Base-by-base conservation (phyloP, 2,888 invertebrate genomes). In the Phasia obesa region DNA sequence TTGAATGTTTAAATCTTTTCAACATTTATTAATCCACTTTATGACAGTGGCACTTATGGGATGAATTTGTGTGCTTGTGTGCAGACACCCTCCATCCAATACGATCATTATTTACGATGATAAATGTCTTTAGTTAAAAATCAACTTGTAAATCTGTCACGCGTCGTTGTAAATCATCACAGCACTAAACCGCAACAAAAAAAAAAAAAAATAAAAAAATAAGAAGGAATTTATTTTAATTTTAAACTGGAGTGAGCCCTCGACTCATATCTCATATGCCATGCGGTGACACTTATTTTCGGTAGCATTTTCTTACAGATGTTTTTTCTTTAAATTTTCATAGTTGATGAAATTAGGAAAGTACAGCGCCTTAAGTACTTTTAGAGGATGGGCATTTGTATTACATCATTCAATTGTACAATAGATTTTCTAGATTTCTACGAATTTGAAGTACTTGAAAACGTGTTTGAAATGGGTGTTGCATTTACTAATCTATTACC, bases 61-160 rank as follows among this genome's bases (percentile, higher is more conserved):
- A 60, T 65, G 65, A 21, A 73, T 81, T 17, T 27, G 25, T n/a
- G n/a, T 42, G 73, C 27, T 15, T 53, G 67, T 19, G 19, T 53
- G 25, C 13, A 17, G 35, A 38, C 76, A 51, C 35, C 67, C 71
- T 60, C 70, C 35, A 35, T 44, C 19, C 11, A 35, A 49, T 31
- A 17, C 67, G 55, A 57, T 74, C 59, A 81, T 51, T 51, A 62
- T 74, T 78, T 88, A 62, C 6, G 25, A 87, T 89, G 88, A 89
- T 88, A 87, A 89, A 89, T 89, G 86, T 87, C 85, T 87, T 87
- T 87, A 84, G 87, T 87, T 86, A 87, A 85, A 80, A 79, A 82
- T 69, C 88, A 86, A 88, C 89, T 88, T 88, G 89, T 89, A 90
- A 90, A 90, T 89, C 88, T 89, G 89, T 89, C 89, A 89, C 88